Conservation (phyloP, 2,797 vertebrate species). For the Halcyon smyrnensis region DNA sequence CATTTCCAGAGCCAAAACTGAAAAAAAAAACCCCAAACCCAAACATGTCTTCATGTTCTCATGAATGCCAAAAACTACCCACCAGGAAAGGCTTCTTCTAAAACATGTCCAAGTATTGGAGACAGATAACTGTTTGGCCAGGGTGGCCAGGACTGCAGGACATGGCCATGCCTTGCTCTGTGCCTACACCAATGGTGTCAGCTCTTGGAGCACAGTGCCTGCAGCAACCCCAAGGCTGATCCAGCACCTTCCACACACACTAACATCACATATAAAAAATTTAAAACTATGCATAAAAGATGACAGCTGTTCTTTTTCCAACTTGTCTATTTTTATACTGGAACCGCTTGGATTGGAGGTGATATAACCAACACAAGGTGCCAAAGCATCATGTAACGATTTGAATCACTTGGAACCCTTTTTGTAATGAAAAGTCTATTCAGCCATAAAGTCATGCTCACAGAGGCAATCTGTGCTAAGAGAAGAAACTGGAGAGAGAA, state of each 20-base stretch:
- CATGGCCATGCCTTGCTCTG: fast-evolving
- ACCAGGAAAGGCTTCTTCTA: neutral
- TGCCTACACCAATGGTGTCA: fast-evolving
- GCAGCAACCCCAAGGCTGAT: neutral
- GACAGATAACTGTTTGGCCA: neutral
- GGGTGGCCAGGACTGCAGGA: neutral
- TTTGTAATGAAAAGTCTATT: constrained; percentile 13
- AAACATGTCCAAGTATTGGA: neutral
- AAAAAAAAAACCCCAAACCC: neutral
- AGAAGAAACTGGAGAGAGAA: neutral
- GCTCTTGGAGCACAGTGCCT: neutral
- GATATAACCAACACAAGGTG: constrained; percentile 41
- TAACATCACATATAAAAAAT: neutral
- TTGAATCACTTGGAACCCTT: constrained; percentile 39
- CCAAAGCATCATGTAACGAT: constrained; percentile 18
- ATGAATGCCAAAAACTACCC: neutral
- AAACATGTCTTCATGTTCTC: neutral
- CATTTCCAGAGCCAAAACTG: neutral
- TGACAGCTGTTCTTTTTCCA: constrained; percentile 45
- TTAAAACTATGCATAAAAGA: constrained; percentile 17
- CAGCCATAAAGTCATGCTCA: constrained; percentile 22
- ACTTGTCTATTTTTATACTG: constrained; percentile 38
- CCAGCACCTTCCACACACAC: constrained; percentile 2
- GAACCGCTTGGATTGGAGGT: constrained; percentile 37
- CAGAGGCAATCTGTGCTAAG: neutral